Evolutionary conservation across 2,888 invertebrate species (phyloP).

Genomic region (Ennomos fuscantarius): DNA sequence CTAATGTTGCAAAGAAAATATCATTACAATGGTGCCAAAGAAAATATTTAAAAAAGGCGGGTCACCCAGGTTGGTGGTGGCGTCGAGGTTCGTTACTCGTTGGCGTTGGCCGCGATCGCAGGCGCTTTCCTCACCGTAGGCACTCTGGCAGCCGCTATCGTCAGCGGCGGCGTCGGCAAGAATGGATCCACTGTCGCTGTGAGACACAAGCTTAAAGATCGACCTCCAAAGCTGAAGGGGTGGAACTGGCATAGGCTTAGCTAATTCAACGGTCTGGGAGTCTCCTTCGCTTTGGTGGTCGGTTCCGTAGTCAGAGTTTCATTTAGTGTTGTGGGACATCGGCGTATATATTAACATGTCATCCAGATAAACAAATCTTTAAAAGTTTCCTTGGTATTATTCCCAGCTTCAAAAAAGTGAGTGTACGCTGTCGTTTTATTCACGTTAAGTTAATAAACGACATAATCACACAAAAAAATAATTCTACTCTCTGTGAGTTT

Average conservation of each 20-base stretch:
- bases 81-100: slow-evolving; percentile 90
- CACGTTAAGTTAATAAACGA: too few relatives aligned
- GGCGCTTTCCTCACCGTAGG: slow-evolving; percentile 90
- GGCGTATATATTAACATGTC: slow-evolving; percentile 1
- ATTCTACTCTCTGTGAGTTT: too few relatives aligned
- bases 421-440: too few relatives aligned
- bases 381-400: too few relatives aligned
- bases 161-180: slow-evolving; percentile 97
- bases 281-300: slow-evolving; percentile 18
- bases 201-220: slow-evolving; percentile 75
- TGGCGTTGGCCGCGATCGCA: slow-evolving; percentile 90
- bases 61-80: slow-evolving; percentile 53
- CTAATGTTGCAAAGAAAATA: neutral
- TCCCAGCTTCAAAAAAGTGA: too few relatives aligned
- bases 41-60: slow-evolving; percentile 14
- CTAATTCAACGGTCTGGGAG: neutral
- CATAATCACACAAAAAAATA: too few relatives aligned
- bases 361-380: slow-evolving; percentile 5
- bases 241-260: neutral
- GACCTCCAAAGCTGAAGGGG: slow-evolving; percentile 17
- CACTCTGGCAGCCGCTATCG: slow-evolving; percentile 90
- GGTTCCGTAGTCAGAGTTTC: slow-evolving; percentile 13
- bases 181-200: slow-evolving; percentile 99
- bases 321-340: slow-evolving; percentile 24
- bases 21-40: too few relatives aligned